Conservation (phyloP, 2,888 invertebrate species). For the Xylota segnis region DNA sequence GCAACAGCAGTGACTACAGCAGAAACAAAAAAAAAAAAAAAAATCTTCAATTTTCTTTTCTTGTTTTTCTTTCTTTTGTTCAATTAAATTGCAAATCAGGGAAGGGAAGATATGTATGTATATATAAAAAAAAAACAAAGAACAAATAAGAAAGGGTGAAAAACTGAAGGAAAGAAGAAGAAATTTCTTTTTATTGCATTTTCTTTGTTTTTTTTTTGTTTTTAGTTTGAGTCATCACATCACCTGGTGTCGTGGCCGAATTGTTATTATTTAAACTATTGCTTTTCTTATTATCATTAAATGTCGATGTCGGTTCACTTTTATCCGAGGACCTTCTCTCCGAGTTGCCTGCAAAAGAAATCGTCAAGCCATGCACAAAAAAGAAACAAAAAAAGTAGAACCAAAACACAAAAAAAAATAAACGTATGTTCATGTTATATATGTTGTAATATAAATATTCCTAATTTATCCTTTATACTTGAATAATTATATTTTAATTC, state of each 20-base stretch:
- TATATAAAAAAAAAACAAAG: not conserved
- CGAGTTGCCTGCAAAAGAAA: conserved; percentile 84
- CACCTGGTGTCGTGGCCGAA: conserved; percentile 85
- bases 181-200: conserved; percentile 33
- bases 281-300: conserved; percentile 84
- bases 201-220: conserved; percentile 52
- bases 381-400: conserved; percentile 75
- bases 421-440: conserved; percentile 66
- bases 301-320: conserved; percentile 84
- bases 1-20: conserved; percentile 55
- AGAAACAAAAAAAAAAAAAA: conserved; percentile 33
- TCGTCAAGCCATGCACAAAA: conserved; percentile 84
- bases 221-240: conserved; percentile 73
- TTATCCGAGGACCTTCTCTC: conserved; percentile 85
- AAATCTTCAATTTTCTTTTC: conserved; percentile 22
- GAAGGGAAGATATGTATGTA: not conserved
- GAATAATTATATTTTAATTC: conserved; percentile 29
- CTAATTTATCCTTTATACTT: conserved; percentile 8
- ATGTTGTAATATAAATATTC: conserved; percentile 48
- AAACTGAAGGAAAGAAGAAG: conserved; percentile 52
- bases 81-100: conserved; percentile 45
- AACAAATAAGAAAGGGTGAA: conserved; percentile 20
- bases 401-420: conserved; percentile 59
- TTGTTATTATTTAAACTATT: conserved; percentile 84
- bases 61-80: conserved; percentile 42